phyloP scores from a whole-genome alignment of 2,888 invertebrate genomes.

The Pegoplata infirma region DNA sequence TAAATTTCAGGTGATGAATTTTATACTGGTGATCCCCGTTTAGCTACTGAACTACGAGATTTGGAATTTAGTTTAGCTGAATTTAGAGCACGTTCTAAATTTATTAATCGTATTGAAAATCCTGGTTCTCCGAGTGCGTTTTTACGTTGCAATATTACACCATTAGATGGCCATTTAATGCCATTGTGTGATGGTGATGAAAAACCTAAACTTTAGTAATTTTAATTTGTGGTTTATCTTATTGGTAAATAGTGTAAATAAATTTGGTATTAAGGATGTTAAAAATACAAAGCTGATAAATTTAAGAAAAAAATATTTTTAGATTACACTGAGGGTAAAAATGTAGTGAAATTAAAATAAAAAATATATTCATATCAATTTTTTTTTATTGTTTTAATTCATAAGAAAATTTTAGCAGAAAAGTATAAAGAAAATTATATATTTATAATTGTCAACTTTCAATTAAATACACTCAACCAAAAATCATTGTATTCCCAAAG shows the following conservation, averaged over 20 bases:
- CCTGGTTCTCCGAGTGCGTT: conserved; percentile 59
- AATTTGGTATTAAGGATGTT: no score
- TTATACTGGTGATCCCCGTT: conserved; percentile 77
- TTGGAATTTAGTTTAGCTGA: conserved; percentile 69
- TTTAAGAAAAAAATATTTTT: no score
- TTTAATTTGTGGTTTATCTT: not conserved
- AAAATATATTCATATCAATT: no score
- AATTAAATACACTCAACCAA: no score
- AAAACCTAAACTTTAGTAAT: conserved; percentile 37
- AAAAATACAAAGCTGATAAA: no score
- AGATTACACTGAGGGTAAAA: not conserved
- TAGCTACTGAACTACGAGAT: conserved; percentile 65
- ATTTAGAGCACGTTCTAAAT: conserved; percentile 70
- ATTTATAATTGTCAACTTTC: no score
- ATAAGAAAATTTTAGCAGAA: no score
- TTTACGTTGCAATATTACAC: conserved; percentile 66
- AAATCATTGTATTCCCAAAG: no score
- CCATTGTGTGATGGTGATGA: conserved; percentile 44
- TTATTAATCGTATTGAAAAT: conserved; percentile 71
- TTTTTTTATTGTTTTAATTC: no score
- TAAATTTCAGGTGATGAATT: conserved; percentile 80
- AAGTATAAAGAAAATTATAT: no score
- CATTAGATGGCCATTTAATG: conserved; percentile 66
- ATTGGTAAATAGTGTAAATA: not conserved
- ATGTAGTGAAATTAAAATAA: no score